Evolutionary conservation across 2,797 vertebrate genomes (phyloP).

Genomic region (Xiphorhynchus erythropygius): DNA sequence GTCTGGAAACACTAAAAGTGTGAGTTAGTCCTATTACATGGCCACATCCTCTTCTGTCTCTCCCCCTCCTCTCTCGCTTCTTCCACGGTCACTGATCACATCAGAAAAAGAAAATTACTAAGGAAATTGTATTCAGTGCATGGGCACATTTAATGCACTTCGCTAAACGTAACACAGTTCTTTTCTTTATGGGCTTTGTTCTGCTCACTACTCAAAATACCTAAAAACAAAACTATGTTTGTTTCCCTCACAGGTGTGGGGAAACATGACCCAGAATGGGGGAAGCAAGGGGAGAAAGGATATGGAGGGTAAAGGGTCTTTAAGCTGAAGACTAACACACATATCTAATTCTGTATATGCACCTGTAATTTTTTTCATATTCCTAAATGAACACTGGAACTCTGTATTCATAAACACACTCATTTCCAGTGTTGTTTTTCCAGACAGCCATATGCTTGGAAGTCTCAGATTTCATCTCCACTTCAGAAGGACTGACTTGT

Average conservation of each 20-base stretch:
- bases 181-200: not conserved
- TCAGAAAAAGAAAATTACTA: not conserved
- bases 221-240: not conserved
- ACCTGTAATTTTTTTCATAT: not conserved
- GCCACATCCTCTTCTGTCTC: not conserved
- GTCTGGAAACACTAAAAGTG: not conserved
- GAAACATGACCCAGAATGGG: not conserved
- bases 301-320: not conserved
- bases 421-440: not conserved
- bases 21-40: not conserved
- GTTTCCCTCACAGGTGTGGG: not conserved
- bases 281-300: fast-evolving
- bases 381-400: not conserved
- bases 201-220: not conserved
- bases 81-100: not conserved
- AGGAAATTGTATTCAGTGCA: not conserved
- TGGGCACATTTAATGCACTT: fast-evolving
- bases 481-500: not conserved
- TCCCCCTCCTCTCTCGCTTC: not conserved
- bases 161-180: not conserved
- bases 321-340: not conserved
- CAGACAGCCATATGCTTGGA: not conserved
- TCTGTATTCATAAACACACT: not conserved
- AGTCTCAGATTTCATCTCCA: not conserved
- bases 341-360: too few species aligned